These are phyloP conservation scores for Novumbra hubbsi DNA, from an alignment of 2,797 vertebrate species.

Conservation along the genomic window DNA sequence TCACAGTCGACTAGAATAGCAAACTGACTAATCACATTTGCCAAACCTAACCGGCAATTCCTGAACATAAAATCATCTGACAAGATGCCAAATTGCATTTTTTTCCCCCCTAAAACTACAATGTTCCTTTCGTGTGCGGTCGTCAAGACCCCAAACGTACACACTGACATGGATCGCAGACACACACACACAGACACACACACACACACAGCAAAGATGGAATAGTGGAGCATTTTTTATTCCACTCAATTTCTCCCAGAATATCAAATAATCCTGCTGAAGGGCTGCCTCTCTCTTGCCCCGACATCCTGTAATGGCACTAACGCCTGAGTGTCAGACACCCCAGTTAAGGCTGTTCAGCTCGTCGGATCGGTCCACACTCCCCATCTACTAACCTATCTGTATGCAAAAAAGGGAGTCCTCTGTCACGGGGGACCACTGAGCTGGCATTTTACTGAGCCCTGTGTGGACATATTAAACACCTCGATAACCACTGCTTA, in stretches of 20 bases:
- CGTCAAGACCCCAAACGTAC: no score
- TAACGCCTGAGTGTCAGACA: slow-evolving; percentile 71
- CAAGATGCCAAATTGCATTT: no score
- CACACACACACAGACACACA: background rate
- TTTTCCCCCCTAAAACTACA: no score
- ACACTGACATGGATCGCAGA: background rate
- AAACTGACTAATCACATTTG: background rate
- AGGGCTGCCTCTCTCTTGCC: slow-evolving; percentile 72
- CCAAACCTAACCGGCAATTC: no score
- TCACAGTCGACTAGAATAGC: background rate
- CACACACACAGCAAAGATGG: slow-evolving; percentile 53
- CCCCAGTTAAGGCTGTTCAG: slow-evolving; percentile 63
- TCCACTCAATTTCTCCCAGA: slow-evolving; percentile 72
- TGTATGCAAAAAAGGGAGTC: slow-evolving; percentile 74
- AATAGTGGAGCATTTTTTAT: slow-evolving; percentile 59
- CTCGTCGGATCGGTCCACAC: slow-evolving; percentile 68
- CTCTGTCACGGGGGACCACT: slow-evolving; percentile 54
- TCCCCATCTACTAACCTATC: slow-evolving; percentile 69
- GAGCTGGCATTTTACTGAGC: slow-evolving; percentile 71
- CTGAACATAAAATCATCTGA: no score
- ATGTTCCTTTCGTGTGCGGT: no score
- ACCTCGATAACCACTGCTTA: slow-evolving; percentile 76
- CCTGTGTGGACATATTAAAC: slow-evolving; percentile 77
- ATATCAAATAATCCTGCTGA: slow-evolving; percentile 74
- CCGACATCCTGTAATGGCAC: slow-evolving; percentile 77